A percentile compares a stretch with the other conserved stretches of the same genome.
phyloP scores from a whole-genome alignment of 2,113 vertebrate species.

The Syngnathus floridae region DNA sequence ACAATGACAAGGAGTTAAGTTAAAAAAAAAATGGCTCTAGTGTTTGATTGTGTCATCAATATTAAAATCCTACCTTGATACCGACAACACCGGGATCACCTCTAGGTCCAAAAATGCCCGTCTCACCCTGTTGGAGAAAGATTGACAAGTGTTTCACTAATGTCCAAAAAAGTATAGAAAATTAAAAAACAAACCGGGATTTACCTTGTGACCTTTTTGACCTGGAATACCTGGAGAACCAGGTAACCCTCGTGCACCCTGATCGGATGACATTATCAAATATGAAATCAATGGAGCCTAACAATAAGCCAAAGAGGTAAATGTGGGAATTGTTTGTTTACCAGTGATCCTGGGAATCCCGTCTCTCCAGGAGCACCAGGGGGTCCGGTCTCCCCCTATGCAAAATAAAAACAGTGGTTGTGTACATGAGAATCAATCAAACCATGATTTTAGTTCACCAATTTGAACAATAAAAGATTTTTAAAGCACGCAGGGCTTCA shows the following conservation, averaged over 20 bases:
- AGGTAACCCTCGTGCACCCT: slow-evolving; percentile 90
- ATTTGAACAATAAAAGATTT: neutral
- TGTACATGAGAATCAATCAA: neutral
- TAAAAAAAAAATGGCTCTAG: neutral
- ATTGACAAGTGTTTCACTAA: neutral
- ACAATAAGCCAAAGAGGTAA: neutral
- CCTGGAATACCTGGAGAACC: slow-evolving; percentile 90
- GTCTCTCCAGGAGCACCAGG: slow-evolving; percentile 80
- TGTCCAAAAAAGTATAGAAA: neutral
- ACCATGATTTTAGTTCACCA: neutral
- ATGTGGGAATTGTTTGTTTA: slow-evolving; percentile 55
- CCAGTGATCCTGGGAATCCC: slow-evolving; percentile 84
- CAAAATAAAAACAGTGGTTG: neutral
- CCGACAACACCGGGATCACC: slow-evolving; percentile 84
- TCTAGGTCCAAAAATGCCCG: slow-evolving; percentile 77
- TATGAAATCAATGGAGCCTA: neutral
- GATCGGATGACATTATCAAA: neutral
- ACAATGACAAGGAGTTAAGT: slow-evolving; percentile 11
- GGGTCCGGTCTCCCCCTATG: slow-evolving; percentile 83
- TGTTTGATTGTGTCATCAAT: neutral
- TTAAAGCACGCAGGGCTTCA: too few species aligned
- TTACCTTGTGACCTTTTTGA: slow-evolving; percentile 86
- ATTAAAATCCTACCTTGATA: slow-evolving; percentile 74
- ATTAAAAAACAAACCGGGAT: neutral
- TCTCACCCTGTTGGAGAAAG: slow-evolving; percentile 71